Base-by-base conservation (phyloP, 1,140 invertebrate genomes). In the Dendroctonus ponderosae region DNA sequence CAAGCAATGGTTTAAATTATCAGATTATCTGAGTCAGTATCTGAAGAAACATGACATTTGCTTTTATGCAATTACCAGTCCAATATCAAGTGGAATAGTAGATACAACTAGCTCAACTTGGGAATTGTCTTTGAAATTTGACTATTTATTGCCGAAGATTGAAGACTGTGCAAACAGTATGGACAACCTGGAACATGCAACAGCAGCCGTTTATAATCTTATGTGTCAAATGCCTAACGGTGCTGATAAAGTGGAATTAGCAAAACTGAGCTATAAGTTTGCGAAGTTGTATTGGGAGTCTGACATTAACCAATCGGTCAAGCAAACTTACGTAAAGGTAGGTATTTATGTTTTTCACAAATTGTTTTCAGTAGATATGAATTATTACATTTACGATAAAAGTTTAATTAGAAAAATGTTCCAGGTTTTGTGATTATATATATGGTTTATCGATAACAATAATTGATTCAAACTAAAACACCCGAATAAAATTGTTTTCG, bases 1-100 rank as follows among this genome's bases (percentile, higher is more conserved):
- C 42, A 67, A 71, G 7, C 49, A 67, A 48, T 78, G 76, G 76
- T 74, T 78, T 57, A 41, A 72, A 41, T 49, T 67, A 2, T 51
- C 67, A 42, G 51, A 66, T 37, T 58, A 72, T 37, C 54, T 76
- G 7, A 44, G 53, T 6, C 58, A 71, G 15, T 56, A 70, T 65
- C 64, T 78, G 37, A 74, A 63, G 40, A 49, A 50, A 9, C 57
- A 75, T 48, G 72, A 76, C 26, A 78, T 78, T 59, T 78, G 76
- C 56, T 62, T 67, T 7, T 76, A 71, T 56, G 75, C 71, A 52
- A 67, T 78, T 5, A 77, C 76, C 56, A 64, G 58, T 42, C 26
- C 39, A 50, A 70, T 66, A 12, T 41, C 71, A 2, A 73, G 63
- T 44, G 66, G 54, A 3, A 7, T 72, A 2, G 61, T 71, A 39